Percentiles rank a stretch among this genome's conserved stretches.
phyloP scores from a whole-genome alignment of 2,888 invertebrate species.

The Sialis lutaria region DNA sequence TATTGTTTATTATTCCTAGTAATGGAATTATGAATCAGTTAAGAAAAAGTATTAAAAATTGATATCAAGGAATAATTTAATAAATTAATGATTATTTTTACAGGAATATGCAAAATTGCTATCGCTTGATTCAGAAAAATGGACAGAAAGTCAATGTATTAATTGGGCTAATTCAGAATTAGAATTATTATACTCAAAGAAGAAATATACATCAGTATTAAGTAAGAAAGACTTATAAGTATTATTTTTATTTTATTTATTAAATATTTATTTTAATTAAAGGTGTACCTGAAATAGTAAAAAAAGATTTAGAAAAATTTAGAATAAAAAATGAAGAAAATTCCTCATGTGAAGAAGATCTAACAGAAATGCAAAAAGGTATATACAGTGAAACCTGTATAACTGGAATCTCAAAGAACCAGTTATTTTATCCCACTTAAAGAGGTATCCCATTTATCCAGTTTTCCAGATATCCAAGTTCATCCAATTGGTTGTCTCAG shows the following conservation, averaged over 20 bases:
- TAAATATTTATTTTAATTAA: not conserved
- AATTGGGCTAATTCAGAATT: slow-evolving; percentile 3
- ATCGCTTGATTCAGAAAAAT: not conserved
- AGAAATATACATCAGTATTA: not conserved
- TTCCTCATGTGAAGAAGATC: not conserved
- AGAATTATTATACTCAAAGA: slow-evolving; percentile 1
- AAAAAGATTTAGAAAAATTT: slow-evolving; percentile 5
- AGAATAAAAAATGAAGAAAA: slow-evolving; percentile 4
- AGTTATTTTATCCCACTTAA: too few relatives aligned
- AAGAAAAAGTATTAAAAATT: too few relatives aligned
- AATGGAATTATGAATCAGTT: too few relatives aligned
- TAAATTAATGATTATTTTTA: not conserved
- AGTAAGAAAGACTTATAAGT: not conserved
- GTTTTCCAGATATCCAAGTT: too few relatives aligned
- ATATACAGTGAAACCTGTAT: too few relatives aligned
- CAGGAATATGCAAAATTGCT: slow-evolving; percentile 6
- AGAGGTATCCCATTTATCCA: too few relatives aligned
- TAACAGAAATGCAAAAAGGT: slow-evolving; percentile 4
- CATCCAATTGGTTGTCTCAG: too few relatives aligned
- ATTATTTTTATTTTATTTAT: not conserved
- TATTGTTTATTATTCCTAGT: too few relatives aligned
- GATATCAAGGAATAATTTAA: not conserved
- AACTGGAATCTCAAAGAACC: too few relatives aligned
- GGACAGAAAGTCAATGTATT: slow-evolving; percentile 2
- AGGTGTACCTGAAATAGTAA: slow-evolving; percentile 1